Percentiles rank a stretch among this genome's conserved stretches.
Conservation (phyloP, 2,797 vertebrate species). For the Enteromius viviparus region DNA sequence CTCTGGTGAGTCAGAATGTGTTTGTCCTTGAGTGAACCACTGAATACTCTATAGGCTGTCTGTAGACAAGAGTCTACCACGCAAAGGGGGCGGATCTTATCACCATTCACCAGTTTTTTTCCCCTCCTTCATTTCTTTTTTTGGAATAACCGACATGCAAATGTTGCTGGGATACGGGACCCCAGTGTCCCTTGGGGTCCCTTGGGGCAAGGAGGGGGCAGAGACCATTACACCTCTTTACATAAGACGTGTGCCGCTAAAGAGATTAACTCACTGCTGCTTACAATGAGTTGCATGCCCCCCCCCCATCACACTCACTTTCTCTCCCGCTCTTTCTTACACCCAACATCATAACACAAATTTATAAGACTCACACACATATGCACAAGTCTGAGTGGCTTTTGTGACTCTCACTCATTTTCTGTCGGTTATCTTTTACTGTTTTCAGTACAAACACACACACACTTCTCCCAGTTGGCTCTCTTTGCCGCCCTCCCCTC, state of each 20-base stretch:
- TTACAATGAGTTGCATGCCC: conserved; percentile 75
- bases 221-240: conserved; percentile 61
- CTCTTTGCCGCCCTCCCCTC: conserved; percentile 55
- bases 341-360: conserved; percentile 11
- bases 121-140: conserved; percentile 57
- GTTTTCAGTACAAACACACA: neutral
- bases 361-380: neutral
- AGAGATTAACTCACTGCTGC: conserved; percentile 81
- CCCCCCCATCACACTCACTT: conserved; percentile 31
- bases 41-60: conserved; percentile 65
- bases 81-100: conserved; percentile 72
- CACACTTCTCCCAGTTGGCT: conserved; percentile 45
- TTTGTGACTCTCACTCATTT: conserved; percentile 19
- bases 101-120: conserved; percentile 27
- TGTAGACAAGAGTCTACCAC: conserved; percentile 67
- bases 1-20: conserved; percentile 47
- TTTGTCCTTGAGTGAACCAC: conserved; percentile 69
- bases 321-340: conserved; percentile 53
- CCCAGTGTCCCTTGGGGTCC: conserved; percentile 37
- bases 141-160: conserved; percentile 83
- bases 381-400: neutral
- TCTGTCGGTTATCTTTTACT: neutral
- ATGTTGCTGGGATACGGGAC: conserved; percentile 62
- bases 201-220: conserved; percentile 44
- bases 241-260: conserved; percentile 79